phyloP scores from a whole-genome alignment of 92 coral and sea anemone genomes.

The Pocillopora grandis region DNA sequence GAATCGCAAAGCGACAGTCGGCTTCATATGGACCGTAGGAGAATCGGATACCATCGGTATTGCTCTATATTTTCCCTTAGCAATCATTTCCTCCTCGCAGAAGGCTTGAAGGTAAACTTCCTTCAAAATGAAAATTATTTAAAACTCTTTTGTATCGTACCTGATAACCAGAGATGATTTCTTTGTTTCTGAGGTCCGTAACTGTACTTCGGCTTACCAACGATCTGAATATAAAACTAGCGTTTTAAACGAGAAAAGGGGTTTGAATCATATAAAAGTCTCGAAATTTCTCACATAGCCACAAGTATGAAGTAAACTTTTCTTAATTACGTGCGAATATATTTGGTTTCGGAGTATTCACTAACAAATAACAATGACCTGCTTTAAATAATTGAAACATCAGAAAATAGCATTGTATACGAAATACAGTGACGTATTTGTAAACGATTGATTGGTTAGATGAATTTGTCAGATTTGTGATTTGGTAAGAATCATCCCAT shows the following conservation, averaged over 20 bases:
- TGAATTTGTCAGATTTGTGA: too few relatives aligned
- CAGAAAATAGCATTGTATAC: background rate
- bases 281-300: background rate
- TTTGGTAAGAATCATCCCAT: too few relatives aligned
- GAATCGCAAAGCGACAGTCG: too few relatives aligned
- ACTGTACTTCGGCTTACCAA: background rate
- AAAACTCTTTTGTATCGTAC: background rate
- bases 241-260: background rate
- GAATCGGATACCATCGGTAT: too few relatives aligned
- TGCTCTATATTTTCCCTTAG: background rate
- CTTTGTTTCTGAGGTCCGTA: too few relatives aligned
- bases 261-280: background rate
- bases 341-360: conserved; percentile 4
- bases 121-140: background rate
- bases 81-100: background rate
- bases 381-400: conserved; percentile 10
- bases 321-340: background rate
- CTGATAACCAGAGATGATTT: background rate
- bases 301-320: background rate
- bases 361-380: background rate
- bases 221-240: background rate
- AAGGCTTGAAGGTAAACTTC: background rate
- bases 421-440: too few relatives aligned
- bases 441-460: too few relatives aligned
- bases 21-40: too few relatives aligned